Conservation (phyloP, 2,113 vertebrate species). For the Corythoichthys intestinalis region DNA sequence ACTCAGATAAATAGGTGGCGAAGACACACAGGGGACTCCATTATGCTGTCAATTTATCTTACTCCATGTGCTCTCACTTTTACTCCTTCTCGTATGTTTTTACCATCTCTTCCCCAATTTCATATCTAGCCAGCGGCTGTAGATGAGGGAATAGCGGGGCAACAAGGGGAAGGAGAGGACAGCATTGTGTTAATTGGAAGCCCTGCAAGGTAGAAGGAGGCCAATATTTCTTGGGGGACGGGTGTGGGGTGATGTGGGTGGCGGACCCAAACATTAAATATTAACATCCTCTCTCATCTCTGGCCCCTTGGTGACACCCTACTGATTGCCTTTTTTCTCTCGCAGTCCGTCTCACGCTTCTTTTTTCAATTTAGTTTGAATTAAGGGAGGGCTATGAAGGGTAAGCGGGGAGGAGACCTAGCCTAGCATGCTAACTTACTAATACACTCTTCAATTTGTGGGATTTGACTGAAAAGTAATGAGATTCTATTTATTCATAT, state of each 20-base stretch:
- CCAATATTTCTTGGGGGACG: slow-evolving; percentile 28
- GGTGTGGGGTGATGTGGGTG: slow-evolving; percentile 13
- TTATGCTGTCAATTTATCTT: slow-evolving; percentile 33
- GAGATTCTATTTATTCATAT: slow-evolving; percentile 60
- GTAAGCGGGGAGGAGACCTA: slow-evolving; percentile 23
- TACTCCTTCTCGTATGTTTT: slow-evolving; percentile 6
- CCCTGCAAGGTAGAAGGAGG: slow-evolving; percentile 51
- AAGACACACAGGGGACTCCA: slow-evolving; percentile 26
- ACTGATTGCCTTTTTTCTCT: slow-evolving; percentile 66
- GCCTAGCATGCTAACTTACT: slow-evolving; percentile 48
- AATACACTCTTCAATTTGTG: slow-evolving; percentile 42
- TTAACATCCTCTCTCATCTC: slow-evolving; percentile 74
- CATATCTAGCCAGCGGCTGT: slow-evolving; percentile 36
- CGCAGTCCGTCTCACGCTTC: slow-evolving; percentile 18
- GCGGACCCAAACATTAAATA: slow-evolving; percentile 73
- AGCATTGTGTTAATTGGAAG: slow-evolving; percentile 64
- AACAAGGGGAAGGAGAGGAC: slow-evolving; percentile 37
- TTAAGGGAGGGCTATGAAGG: slow-evolving; percentile 40
- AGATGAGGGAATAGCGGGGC: slow-evolving; percentile 24
- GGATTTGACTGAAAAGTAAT: slow-evolving; percentile 61
- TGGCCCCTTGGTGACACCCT: slow-evolving; percentile 63
- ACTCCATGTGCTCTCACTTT: slow-evolving; percentile 28
- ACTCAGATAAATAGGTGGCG: slow-evolving; percentile 59
- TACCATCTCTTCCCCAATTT: slow-evolving; percentile 24
- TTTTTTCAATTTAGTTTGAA: slow-evolving; percentile 63